phyloP scores from a whole-genome alignment of 2,113 vertebrate genomes.

The Asarcornis scutulata region DNA sequence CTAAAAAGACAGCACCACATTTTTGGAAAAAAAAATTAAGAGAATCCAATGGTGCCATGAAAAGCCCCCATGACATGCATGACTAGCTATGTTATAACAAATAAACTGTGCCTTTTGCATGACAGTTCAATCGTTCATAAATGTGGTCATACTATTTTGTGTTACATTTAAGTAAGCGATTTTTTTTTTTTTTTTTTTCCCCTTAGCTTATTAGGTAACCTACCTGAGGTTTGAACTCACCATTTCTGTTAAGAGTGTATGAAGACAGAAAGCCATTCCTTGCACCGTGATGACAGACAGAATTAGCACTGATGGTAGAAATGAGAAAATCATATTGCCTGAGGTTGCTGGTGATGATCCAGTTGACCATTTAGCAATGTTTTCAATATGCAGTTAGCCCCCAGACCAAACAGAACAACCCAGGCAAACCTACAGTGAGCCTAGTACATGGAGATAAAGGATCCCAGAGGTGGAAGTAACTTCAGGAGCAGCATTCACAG shows the following conservation, averaged over 20 bases:
- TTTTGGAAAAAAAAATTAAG: neutral
- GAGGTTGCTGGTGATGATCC: neutral
- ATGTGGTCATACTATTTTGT: neutral
- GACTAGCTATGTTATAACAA: neutral
- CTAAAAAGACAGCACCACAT: neutral
- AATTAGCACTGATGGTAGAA: neutral
- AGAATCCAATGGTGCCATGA: neutral
- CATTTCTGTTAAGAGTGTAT: neutral
- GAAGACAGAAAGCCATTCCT: neutral
- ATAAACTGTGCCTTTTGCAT: neutral
- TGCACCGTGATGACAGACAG: neutral
- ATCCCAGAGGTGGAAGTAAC: neutral
- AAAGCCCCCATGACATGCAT: neutral
- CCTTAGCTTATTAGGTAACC: neutral
- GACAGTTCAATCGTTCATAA: neutral
- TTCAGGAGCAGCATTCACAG: neutral
- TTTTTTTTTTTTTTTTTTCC: neutral
- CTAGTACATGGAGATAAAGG: neutral
- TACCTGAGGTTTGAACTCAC: neutral
- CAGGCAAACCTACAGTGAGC: neutral
- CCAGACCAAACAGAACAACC: neutral
- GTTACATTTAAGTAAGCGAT: neutral
- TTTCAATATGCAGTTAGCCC: too few relatives aligned
- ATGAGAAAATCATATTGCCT: accelerated
- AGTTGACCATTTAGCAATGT: neutral